Conservation (phyloP, 2,113 vertebrate species). For the Chiloscyllium plagiosum region DNA sequence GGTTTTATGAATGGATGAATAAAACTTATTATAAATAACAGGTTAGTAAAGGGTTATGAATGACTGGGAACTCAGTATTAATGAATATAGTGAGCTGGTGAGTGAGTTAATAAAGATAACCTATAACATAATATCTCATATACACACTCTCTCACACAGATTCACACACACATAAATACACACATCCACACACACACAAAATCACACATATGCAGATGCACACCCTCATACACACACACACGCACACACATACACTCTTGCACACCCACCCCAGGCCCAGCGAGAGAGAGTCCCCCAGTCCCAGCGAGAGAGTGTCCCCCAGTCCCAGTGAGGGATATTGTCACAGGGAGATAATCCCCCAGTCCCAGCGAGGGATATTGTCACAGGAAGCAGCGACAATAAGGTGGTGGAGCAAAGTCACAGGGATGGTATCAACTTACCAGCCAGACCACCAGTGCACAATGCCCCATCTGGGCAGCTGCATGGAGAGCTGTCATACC, state of each 20-base stretch:
- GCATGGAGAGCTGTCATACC: conserved; percentile 75
- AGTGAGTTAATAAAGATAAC: too few species aligned
- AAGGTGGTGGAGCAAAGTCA: too few species aligned
- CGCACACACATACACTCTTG: neutral
- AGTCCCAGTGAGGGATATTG: neutral
- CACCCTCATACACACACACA: neutral
- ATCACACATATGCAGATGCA: too few species aligned
- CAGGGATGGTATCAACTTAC: conserved; percentile 48
- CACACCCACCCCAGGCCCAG: neutral
- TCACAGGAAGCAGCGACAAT: neutral
- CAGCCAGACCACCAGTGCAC: conserved; percentile 68
- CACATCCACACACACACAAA: neutral
- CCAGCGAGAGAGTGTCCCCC: too few species aligned
- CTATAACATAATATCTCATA: too few species aligned
- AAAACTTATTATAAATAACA: too few species aligned
- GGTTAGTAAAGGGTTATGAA: too few species aligned
- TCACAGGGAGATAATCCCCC: neutral
- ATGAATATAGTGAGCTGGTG: too few species aligned
- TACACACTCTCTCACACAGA: too few species aligned
- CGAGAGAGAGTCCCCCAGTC: too few species aligned
- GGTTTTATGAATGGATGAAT: too few species aligned
- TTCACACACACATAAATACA: neutral
- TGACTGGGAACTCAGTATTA: too few species aligned
- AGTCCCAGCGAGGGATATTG: neutral
- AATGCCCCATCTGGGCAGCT: conserved; percentile 67